Evolutionary conservation across 2,888 invertebrate species (phyloP), one percentile per base, ranked within the genome.

Genomic region (Pilophorus perplexus): DNA sequence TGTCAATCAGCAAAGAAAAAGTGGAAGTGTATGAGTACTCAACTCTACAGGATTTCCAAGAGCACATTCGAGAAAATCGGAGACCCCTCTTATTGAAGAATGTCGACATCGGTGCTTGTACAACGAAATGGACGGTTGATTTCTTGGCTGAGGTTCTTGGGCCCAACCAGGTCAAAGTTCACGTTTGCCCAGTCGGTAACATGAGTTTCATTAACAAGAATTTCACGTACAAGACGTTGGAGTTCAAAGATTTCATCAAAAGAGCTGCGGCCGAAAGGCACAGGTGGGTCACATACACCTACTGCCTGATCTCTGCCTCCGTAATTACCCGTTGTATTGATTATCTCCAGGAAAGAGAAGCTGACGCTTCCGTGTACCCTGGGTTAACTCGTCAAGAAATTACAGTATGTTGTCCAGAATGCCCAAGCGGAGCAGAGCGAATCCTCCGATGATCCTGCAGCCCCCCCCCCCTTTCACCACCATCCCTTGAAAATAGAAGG

Each of bases 151-250:
- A 74, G 2, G 71, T 74, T 52, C 74, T 77, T 8, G 76, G 76
- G 12, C 71, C 74, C n/a, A 74, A 74, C 46, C 73, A 74, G 37
- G 80, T 81, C 1, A 79, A 78, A 73, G 75, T 81, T 64, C 82
- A 82, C 73, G 79, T 80, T n/a, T 77, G 79, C 28, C 69, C 73
- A 40, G 73, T 73, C 16, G 73, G 76, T 18, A 75, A 76, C 66
- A 76, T 82, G 76, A 78, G 81, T 73, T 82, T 82, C 72, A 74
- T 80, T 20, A 74, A 74, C 33, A 81, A 81, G 72, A 82, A 82
- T 70, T 82, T 82, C 73, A 64, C 74, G 1, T 82, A 82, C 73
- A 79, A 77, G 69, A 78, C 80, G 6, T 69, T 81, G 48, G 74
- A 76, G 27, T 80, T 81, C 70, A 68, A 73, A 65, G 77, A 79